These are phyloP conservation scores for Micronycteris hirsuta DNA, from an alignment of 2,113 vertebrate genomes.

Conservation along the genomic window DNA sequence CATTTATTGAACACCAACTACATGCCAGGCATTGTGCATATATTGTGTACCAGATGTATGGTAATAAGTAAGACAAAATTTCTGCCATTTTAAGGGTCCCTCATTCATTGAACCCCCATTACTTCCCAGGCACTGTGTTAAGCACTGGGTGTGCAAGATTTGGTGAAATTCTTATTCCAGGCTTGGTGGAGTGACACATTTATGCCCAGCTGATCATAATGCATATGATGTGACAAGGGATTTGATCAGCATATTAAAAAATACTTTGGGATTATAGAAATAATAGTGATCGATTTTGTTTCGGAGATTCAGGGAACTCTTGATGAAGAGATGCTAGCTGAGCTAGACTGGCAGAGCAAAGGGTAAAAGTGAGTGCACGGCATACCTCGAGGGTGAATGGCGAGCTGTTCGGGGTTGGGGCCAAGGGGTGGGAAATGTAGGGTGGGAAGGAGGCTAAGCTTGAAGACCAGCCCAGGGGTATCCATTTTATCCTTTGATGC, in stretches of 20 bases:
- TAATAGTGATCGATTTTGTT: not conserved
- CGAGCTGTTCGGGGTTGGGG: not conserved
- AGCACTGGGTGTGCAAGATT: not conserved
- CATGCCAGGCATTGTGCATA: not conserved
- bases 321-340: not conserved
- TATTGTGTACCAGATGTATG: not conserved
- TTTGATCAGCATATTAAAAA: not conserved
- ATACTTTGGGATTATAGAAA: not conserved
- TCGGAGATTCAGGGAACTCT: not conserved
- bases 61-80: not conserved
- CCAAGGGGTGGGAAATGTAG: not conserved
- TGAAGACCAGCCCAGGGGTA: not conserved
- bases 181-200: not conserved
- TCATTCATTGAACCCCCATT: not conserved
- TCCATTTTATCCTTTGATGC: not conserved
- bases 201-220: not conserved
- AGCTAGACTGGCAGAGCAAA: not conserved
- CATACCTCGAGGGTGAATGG: accelerated
- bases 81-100: not conserved
- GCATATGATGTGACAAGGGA: not conserved
- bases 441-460: not conserved
- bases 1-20: not conserved
- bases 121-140: not conserved
- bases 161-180: not conserved
- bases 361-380: not conserved